phyloP scores from a whole-genome alignment of 2,797 vertebrate species.

The Gila robusta region DNA sequence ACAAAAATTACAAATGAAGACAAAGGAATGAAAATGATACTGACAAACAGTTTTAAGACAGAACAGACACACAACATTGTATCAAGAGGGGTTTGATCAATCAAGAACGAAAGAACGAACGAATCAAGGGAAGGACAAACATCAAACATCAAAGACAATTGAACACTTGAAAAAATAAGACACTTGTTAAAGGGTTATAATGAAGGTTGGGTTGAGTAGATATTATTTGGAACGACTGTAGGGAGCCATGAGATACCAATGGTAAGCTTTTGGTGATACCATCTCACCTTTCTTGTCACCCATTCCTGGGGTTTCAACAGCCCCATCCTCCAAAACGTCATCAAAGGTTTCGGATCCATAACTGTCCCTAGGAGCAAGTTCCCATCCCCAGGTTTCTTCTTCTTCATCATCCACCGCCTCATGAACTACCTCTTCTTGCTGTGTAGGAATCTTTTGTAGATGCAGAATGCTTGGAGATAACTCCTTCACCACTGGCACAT shows the following conservation, averaged over 20 bases:
- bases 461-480: conserved; percentile 75
- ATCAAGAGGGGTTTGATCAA: conserved; percentile 25
- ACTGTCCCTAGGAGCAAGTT: conserved; percentile 73
- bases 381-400: conserved; percentile 80
- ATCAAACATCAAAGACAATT: conserved; percentile 15
- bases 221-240: conserved; percentile 67
- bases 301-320: conserved; percentile 82
- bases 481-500: conserved; percentile 70
- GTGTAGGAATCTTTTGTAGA: conserved; percentile 77
- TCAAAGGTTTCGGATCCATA: conserved; percentile 75
- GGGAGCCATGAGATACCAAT: conserved; percentile 57
- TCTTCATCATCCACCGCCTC: conserved; percentile 70
- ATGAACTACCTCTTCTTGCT: conserved; percentile 75
- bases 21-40: background rate
- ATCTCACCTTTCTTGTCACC: conserved; percentile 86
- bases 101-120: conserved; percentile 5
- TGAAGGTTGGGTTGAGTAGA: conserved; percentile 64
- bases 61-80: conserved; percentile 13
- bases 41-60: conserved; percentile 28
- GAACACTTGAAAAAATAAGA: conserved; percentile 16
- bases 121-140: conserved; percentile 10
- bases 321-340: conserved; percentile 70
- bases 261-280: conserved; percentile 66
- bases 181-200: conserved; percentile 24
- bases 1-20: background rate